phyloP scores from a whole-genome alignment of 2,113 vertebrate genomes.

The Psilopogon haemacephalus region DNA sequence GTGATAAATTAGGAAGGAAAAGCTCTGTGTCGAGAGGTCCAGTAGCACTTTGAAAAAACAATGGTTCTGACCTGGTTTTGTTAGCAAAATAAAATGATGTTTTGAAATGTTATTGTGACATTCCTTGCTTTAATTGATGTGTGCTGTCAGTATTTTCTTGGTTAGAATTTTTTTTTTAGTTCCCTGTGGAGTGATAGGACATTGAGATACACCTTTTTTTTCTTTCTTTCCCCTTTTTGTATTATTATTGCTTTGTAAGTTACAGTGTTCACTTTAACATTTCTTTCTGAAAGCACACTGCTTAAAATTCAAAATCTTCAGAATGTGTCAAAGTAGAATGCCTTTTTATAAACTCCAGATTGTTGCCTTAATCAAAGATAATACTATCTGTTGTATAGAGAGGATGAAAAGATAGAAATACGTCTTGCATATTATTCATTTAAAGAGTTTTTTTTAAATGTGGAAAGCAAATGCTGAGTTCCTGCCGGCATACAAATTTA shows the following conservation, averaged over 20 bases:
- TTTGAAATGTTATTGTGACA: constrained; percentile 40
- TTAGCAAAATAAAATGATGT: not conserved
- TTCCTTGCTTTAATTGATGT: constrained; percentile 25
- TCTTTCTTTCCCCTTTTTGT: not conserved
- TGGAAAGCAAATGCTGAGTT: not conserved
- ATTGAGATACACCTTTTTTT: not conserved
- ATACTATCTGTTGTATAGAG: not conserved
- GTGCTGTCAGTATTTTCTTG: constrained; percentile 33
- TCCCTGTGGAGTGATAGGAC: constrained; percentile 18
- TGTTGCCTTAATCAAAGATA: not conserved
- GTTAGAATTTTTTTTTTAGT: not conserved
- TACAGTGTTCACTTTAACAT: not conserved
- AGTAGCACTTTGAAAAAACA: not conserved
- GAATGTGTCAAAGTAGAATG: not conserved
- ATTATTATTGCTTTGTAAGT: constrained; percentile 1
- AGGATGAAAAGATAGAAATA: not conserved
- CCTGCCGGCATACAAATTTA: not conserved
- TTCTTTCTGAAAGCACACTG: constrained; percentile 9
- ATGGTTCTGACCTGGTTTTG: not conserved
- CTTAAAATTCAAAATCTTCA: not conserved
- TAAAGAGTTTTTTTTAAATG: not conserved
- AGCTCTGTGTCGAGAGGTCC: constrained; percentile 6
- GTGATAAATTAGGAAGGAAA: not conserved
- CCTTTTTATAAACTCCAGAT: not conserved
- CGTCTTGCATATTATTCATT: not conserved